Evolutionary conservation across 2,888 invertebrate species (phyloP).

Genomic region (Tetragnatha montana): DNA sequence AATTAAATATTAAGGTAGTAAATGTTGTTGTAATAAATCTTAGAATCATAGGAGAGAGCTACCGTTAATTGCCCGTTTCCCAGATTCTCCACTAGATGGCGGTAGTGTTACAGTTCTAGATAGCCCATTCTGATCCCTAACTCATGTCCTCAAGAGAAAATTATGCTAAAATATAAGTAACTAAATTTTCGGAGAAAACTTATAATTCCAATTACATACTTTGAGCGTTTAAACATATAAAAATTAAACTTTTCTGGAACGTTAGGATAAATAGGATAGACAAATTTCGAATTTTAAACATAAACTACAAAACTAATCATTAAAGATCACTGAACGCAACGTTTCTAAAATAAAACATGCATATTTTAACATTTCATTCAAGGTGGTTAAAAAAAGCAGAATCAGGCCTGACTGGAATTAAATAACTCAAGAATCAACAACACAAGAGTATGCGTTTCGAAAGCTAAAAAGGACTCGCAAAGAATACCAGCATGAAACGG

Average conservation of each 20-base stretch:
- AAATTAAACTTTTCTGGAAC: not conserved
- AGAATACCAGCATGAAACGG: conserved; percentile 20
- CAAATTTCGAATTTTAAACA: not conserved
- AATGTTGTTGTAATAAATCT: too few relatives aligned
- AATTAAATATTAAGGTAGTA: too few relatives aligned
- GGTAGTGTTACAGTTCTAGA: conserved; percentile 1
- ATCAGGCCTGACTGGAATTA: not conserved
- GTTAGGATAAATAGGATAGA: not conserved
- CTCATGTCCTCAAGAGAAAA: not conserved
- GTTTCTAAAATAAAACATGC: not conserved
- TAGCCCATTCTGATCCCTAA: not conserved
- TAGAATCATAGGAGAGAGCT: too few relatives aligned
- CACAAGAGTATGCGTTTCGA: not conserved
- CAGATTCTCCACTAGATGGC: conserved; percentile 17
- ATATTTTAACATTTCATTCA: not conserved
- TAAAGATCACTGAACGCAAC: not conserved
- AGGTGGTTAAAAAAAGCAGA: not conserved
- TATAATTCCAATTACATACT: not conserved
- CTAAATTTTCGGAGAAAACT: not conserved
- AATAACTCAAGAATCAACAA: conserved; percentile 1
- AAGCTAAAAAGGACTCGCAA: conserved; percentile 6
- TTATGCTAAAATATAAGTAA: not conserved
- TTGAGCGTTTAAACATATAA: not conserved
- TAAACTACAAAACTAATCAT: not conserved
- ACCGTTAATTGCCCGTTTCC: not conserved